These are phyloP conservation scores for Mystacides longicornis DNA, from an alignment of 2,888 invertebrate species.

Conservation along the genomic window DNA sequence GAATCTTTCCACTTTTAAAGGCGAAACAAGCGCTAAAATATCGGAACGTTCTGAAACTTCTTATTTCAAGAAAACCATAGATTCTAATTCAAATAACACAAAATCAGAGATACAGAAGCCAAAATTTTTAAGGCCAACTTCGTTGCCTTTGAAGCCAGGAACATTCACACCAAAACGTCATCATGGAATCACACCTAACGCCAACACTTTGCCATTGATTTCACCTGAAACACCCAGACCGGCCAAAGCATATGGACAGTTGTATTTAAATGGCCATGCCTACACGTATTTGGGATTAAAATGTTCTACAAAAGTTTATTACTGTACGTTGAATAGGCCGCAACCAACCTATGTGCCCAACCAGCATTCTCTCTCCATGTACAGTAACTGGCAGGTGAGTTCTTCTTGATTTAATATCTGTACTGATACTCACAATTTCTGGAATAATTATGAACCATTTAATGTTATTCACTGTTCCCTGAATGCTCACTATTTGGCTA, in stretches of 20 bases:
- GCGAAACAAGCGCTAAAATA: conserved; percentile 20
- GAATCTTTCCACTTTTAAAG: conserved; percentile 28
- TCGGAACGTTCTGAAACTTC: conserved; percentile 43
- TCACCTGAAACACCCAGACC: conserved; percentile 89
- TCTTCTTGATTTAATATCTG: too few species aligned
- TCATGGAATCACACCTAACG: conserved; percentile 74
- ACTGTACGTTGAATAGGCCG: conserved; percentile 87
- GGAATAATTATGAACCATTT: too few species aligned
- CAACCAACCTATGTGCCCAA: conserved; percentile 93
- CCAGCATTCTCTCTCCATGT: conserved; percentile 89
- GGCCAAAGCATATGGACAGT: conserved; percentile 81
- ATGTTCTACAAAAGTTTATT: conserved; percentile 84
- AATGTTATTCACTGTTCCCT: too few species aligned
- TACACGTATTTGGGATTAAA: conserved; percentile 88
- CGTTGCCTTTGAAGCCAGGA: conserved; percentile 76
- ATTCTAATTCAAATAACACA: conserved; percentile 27
- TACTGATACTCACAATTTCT: too few species aligned
- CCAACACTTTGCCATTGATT: conserved; percentile 74
- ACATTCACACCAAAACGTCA: conserved; percentile 75
- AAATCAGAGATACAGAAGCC: conserved; percentile 43
- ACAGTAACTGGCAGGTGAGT: conserved; percentile 85
- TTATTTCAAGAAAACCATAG: conserved; percentile 43
- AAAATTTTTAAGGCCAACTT: conserved; percentile 75
- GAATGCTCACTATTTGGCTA: too few species aligned
- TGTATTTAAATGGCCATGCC: conserved; percentile 84